Evolutionary conservation across 2,797 vertebrate genomes (phyloP).

Genomic region (Catostomus latipinnis): DNA sequence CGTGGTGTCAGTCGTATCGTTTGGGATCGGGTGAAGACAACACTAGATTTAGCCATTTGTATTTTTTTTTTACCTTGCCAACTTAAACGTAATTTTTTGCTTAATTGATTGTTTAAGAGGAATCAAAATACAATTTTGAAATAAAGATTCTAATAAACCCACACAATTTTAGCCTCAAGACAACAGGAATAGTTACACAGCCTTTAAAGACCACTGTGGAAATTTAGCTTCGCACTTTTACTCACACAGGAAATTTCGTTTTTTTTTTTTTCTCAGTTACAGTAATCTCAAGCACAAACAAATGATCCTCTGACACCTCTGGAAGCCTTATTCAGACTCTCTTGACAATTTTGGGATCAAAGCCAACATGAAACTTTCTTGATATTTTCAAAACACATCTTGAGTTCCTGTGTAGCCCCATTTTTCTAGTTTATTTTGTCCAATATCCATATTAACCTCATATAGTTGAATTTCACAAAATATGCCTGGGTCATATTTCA

Average conservation of each 20-base stretch:
- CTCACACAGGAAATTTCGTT: slow-evolving; percentile 51
- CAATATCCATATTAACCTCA: too few species aligned
- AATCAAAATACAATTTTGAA: slow-evolving; percentile 14
- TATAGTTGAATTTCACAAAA: too few species aligned
- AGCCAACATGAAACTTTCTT: slow-evolving; percentile 11
- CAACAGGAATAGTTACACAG: slow-evolving; percentile 31
- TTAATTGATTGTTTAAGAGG: background rate
- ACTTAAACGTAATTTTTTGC: background rate
- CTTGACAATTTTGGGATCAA: background rate
- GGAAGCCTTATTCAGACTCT: background rate
- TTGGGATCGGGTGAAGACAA: background rate
- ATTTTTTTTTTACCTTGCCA: background rate
- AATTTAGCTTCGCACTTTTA: slow-evolving; percentile 59
- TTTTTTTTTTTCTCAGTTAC: slow-evolving; percentile 48
- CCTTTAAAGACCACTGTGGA: slow-evolving; percentile 53
- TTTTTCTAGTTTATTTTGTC: too few species aligned
- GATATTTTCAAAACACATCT: background rate
- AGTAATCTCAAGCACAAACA: slow-evolving; percentile 46
- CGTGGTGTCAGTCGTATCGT: slow-evolving; percentile 52
- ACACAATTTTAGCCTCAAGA: slow-evolving; percentile 25
- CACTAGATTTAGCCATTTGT: background rate
- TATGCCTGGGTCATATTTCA: too few species aligned
- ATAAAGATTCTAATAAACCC: slow-evolving; percentile 46
- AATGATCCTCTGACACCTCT: slow-evolving; percentile 37
- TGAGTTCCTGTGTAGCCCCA: background rate